A percentile compares a stretch with the other conserved stretches of the same genome.
These are phyloP conservation scores for Zonitis immaculata DNA, from an alignment of 2,888 invertebrate genomes.

Conservation along the genomic window DNA sequence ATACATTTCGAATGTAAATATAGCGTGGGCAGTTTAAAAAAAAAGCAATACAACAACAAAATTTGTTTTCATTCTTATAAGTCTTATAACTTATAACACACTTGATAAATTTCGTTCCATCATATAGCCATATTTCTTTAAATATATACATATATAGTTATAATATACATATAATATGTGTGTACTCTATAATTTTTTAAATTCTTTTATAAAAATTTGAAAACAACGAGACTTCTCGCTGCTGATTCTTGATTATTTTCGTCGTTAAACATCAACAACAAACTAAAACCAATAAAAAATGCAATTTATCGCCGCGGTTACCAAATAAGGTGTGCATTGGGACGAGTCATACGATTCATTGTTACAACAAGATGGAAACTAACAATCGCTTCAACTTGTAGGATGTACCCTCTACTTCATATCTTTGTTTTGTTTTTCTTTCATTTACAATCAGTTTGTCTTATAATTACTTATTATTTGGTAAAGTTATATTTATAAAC, in stretches of 20 bases:
- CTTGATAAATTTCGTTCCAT: neutral
- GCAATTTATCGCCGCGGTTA: constrained; percentile 1
- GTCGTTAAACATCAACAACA: constrained; percentile 2
- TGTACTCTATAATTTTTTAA: neutral
- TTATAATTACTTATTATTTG: neutral
- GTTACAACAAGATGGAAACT: constrained; percentile 2
- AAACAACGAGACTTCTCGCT: neutral
- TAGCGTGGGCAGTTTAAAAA: neutral
- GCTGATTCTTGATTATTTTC: constrained; percentile 5
- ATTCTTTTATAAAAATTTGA: neutral
- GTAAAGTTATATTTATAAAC: neutral
- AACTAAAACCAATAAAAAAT: neutral
- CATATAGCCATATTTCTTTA: neutral
- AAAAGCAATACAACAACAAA: no score
- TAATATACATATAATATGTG: no score
- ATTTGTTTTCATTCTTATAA: neutral
- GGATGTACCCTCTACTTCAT: neutral
- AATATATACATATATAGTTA: no score
- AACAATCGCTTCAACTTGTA: neutral
- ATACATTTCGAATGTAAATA: neutral
- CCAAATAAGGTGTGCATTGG: constrained; percentile 3
- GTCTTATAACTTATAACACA: neutral
- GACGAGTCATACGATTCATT: constrained; percentile 7
- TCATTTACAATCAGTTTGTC: no score
- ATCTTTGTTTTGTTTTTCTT: no score